These are phyloP conservation scores for Eurosta solidaginis DNA, from an alignment of 1,140 invertebrate species.

Conservation along the genomic window DNA sequence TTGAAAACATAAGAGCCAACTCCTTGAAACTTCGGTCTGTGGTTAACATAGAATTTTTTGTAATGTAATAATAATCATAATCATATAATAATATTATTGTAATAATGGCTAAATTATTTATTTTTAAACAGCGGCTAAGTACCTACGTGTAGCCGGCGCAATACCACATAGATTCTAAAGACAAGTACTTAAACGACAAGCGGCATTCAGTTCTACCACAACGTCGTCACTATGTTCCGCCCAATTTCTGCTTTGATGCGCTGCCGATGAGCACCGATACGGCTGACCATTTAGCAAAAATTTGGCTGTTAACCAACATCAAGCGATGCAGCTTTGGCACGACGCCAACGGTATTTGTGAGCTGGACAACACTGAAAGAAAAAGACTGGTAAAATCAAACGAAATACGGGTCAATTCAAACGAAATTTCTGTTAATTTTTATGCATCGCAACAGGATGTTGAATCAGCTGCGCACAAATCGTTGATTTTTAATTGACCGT, in stretches of 20 bases:
- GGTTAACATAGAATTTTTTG: neutral
- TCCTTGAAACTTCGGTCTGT: neutral
- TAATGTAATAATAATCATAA: constrained; percentile 24
- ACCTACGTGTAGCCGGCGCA: neutral
- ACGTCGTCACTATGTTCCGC: neutral
- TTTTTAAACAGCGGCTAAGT: neutral
- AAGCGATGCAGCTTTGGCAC: neutral
- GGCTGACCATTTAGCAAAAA: neutral
- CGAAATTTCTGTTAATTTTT: no score
- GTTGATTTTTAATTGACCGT: no score
- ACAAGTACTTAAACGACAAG: neutral
- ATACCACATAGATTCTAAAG: neutral
- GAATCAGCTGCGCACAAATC: no score
- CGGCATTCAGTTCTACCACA: neutral
- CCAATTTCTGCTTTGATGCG: neutral
- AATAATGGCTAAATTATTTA: constrained; percentile 31
- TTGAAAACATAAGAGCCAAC: neutral
- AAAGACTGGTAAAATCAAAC: no score
- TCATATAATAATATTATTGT: neutral
- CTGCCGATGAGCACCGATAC: neutral
- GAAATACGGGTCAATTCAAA: no score
- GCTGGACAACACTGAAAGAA: no score
- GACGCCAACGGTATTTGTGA: constrained; percentile 5
- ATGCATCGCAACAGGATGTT: no score
- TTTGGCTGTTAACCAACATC: no score